phyloP scores from a whole-genome alignment of 2,797 vertebrate genomes.

The Lagorchestes hirsutus region DNA sequence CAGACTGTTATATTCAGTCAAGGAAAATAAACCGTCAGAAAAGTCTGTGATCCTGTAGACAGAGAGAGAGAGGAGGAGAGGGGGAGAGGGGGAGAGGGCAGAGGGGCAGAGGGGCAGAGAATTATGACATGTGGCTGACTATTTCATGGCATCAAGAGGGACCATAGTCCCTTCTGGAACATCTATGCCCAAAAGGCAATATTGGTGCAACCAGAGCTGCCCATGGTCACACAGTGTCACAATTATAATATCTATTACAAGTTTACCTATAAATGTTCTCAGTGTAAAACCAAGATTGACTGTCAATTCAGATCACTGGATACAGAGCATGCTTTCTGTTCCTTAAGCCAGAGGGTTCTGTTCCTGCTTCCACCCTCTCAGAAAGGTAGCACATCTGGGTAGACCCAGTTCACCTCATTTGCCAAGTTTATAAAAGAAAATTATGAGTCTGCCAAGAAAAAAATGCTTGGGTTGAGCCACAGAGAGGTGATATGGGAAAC shows the following conservation, averaged over 20 bases:
- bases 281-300: slow-evolving; percentile 91
- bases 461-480: neutral
- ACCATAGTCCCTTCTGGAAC: slow-evolving; percentile 92
- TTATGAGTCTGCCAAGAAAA: neutral
- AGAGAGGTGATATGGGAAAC: neutral
- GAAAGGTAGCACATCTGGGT: slow-evolving; percentile 82
- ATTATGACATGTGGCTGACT: slow-evolving; percentile 95
- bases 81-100: too few relatives aligned
- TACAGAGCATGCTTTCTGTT: slow-evolving; percentile 88
- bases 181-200: slow-evolving; percentile 91
- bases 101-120: slow-evolving; percentile 74
- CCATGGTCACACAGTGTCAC: slow-evolving; percentile 93
- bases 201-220: slow-evolving; percentile 91
- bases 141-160: slow-evolving; percentile 89
- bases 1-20: slow-evolving; percentile 90
- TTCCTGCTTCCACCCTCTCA: slow-evolving; percentile 80
- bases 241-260: slow-evolving; percentile 95
- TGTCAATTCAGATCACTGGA: slow-evolving; percentile 94
- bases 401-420: slow-evolving; percentile 88
- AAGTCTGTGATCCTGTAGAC: slow-evolving; percentile 95
- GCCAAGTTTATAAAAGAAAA: slow-evolving; percentile 91
- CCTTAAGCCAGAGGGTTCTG: slow-evolving; percentile 88
- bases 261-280: slow-evolving; percentile 91
- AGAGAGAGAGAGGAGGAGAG: too few relatives aligned
- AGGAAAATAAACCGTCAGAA: slow-evolving; percentile 89